Percentiles rank a stretch among this genome's conserved stretches.
These are phyloP conservation scores for Brachyalestes nurse DNA, from an alignment of 2,797 vertebrate genomes.

Conservation along the genomic window DNA sequence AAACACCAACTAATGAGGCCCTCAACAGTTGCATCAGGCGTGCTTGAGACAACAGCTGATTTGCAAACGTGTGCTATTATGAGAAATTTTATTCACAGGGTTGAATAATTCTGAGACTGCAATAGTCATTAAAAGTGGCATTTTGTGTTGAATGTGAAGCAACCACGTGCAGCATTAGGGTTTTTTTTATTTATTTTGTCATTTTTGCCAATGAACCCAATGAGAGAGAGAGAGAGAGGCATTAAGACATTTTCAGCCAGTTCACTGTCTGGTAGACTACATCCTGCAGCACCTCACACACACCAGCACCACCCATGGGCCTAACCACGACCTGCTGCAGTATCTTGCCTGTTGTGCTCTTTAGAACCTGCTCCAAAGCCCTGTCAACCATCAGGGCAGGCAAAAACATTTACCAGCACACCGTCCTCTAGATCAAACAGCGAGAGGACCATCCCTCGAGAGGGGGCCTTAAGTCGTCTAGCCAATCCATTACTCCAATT, in stretches of 20 bases:
- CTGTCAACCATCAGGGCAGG: slow-evolving; percentile 15
- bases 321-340: slow-evolving; percentile 12
- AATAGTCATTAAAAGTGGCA: no score
- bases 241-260: not conserved
- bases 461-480: not conserved
- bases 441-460: slow-evolving; percentile 20
- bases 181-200: no score
- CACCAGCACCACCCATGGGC: not conserved
- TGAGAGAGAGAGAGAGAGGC: no score
- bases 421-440: slow-evolving; percentile 26
- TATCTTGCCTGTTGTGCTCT: not conserved
- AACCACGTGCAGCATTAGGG: no score
- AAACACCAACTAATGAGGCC: no score
- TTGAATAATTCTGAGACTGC: no score
- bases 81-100: no score
- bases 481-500: slow-evolving; percentile 36
- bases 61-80: no score
- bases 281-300: not conserved
- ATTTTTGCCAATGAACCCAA: no score
- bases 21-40: no score
- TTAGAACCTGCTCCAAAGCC: slow-evolving; percentile 20
- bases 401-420: slow-evolving; percentile 31
- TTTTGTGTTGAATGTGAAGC: no score
- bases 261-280: not conserved
- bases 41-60: no score